Evolutionary conservation across 53 echinoderm and acorn worm species (phyloP), one percentile per base, ranked within the genome.

Genomic region (Hippasteria phrygiana): DNA sequence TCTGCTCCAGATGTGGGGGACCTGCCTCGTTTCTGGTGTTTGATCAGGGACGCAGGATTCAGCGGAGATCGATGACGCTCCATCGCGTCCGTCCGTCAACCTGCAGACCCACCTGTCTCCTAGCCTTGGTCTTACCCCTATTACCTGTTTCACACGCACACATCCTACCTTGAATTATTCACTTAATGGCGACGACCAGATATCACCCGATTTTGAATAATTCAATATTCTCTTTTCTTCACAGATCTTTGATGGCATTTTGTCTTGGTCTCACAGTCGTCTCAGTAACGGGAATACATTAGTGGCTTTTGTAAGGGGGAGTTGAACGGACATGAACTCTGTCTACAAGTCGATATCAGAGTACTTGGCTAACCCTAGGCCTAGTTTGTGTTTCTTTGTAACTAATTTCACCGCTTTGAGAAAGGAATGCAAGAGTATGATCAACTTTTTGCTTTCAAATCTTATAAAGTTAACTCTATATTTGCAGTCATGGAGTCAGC

Each of bases 191-290:
- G 38, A 18, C 65, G 35, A 20, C 54, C 64, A 48, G 70, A 64
- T 85, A 85, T 85, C 85, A 85, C 85, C 71, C n/a, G 85, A 85
- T 85, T 85, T 50, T 85, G 85, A 85, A 85, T 85, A 32, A 85
- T 85, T 85, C 85, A 85, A 85, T 64, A 71, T 70, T 85, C 85
- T 85, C 70, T 53, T 85, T 48, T 85, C 85, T 85, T 85, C 85
- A 85, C 71, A 67, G 48, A 85, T 85, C 70, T 64, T 35, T 38
- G 69, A 71, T 71, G 85, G 85, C 85, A 70, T 85, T 70, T 85
- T 27, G 70, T 50, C 11, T 48, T 12, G 47, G 32, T 24, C n/a
- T 1, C 2, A 48, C 47, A 75, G 50, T 22, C 47, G 47, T 42
- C 75, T 3, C 32, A 75, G 17, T 75, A 5, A 31, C 31, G 47